Conservation (phyloP, 2,888 invertebrate genomes). For the Aphidoletes aphidimyza region DNA sequence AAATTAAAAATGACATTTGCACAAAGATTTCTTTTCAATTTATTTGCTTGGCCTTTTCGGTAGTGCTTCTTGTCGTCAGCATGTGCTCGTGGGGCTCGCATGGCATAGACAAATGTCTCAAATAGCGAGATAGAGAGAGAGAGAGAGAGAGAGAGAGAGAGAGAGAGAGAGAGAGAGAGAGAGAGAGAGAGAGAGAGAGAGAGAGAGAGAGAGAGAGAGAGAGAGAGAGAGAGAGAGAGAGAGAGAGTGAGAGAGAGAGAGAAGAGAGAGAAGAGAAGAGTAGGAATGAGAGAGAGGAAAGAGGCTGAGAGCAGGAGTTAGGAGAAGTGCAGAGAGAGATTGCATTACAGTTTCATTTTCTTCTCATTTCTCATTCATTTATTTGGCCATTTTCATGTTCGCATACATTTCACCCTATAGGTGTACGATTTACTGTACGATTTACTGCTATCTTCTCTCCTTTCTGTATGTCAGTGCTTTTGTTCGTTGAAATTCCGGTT, state of each 20-base stretch:
- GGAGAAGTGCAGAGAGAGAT: too few relatives aligned
- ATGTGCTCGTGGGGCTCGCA: neutral
- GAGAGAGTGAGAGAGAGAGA: too few relatives aligned
- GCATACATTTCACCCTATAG: neutral
- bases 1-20: slow-evolving; percentile 36
- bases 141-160: too few relatives aligned
- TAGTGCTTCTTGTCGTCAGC: neutral
- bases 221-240: too few relatives aligned
- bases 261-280: too few relatives aligned
- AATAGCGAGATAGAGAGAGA: neutral
- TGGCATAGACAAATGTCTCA: neutral
- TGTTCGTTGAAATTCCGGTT: neutral
- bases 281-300: too few relatives aligned
- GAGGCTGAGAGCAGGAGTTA: too few relatives aligned
- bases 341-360: neutral
- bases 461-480: neutral
- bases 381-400: neutral
- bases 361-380: neutral
- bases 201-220: too few relatives aligned
- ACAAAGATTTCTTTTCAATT: slow-evolving; percentile 15
- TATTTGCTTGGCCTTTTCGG: slow-evolving; percentile 21
- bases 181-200: too few relatives aligned
- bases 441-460: neutral
- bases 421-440: neutral
- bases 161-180: too few relatives aligned